Evolutionary conservation across 2,888 invertebrate species (phyloP).

Genomic region (Galerucella nymphaeae): DNA sequence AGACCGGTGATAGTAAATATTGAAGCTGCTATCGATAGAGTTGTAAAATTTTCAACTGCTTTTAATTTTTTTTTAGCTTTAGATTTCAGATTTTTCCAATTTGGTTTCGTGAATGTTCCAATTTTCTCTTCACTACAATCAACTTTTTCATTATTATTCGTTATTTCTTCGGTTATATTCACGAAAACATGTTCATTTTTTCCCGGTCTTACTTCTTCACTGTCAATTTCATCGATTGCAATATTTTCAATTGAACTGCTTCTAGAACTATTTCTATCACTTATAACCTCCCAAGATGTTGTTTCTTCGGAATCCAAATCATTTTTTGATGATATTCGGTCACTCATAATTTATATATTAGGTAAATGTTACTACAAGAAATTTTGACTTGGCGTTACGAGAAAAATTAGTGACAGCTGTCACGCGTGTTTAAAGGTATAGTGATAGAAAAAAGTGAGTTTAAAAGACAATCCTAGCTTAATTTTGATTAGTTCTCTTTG

Average conservation of each 20-base stretch:
- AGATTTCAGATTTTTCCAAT: constrained; percentile 27
- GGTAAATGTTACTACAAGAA: constrained; percentile 31
- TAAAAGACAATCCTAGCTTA: not conserved
- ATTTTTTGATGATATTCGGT: constrained; percentile 44
- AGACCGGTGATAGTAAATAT: constrained; percentile 27
- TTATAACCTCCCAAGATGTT: constrained; percentile 57
- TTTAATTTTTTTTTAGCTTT: constrained; percentile 14
- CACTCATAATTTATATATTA: constrained; percentile 44
- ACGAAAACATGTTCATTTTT: constrained; percentile 30
- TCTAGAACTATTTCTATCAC: constrained; percentile 36
- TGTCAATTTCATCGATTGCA: constrained; percentile 29
- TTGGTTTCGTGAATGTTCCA: not conserved
- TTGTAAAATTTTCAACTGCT: constrained; percentile 9
- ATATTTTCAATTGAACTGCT: constrained; percentile 36
- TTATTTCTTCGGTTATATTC: constrained; percentile 13
- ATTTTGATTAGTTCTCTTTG: not conserved
- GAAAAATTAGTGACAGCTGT: constrained; percentile 39
- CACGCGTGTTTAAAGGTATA: constrained; percentile 31
- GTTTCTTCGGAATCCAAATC: constrained; percentile 54
- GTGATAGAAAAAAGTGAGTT: constrained; percentile 14
- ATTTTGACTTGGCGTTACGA: constrained; percentile 39
- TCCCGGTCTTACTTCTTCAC: not conserved
- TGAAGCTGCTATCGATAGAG: constrained; percentile 25
- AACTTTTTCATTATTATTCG: not conserved
- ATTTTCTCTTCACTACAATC: constrained; percentile 22